These are phyloP conservation scores for Campylomormyrus tamandua DNA, from an alignment of 2,113 vertebrate genomes.

Conservation along the genomic window DNA sequence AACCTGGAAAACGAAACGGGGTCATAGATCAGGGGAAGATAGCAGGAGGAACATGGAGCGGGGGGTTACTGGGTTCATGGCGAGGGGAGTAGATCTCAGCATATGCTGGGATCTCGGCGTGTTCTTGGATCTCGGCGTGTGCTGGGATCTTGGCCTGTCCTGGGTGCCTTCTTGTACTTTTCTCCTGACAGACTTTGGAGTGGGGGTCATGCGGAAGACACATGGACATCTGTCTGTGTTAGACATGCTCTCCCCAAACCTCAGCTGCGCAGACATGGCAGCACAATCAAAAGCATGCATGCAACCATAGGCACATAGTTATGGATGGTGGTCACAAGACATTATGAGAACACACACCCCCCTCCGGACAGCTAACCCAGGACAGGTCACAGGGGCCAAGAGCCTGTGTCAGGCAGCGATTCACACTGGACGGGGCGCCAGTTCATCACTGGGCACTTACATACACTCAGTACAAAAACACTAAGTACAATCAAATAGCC, in stretches of 20 bases:
- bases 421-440: not conserved
- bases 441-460: not conserved
- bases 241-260: not conserved
- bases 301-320: not conserved
- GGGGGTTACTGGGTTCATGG: not conserved
- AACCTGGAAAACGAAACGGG: conserved; percentile 55
- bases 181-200: not conserved
- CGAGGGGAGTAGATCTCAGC: not conserved
- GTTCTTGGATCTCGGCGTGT: too few relatives aligned
- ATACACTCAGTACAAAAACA: not conserved
- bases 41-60: not conserved
- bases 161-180: not conserved
- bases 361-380: not conserved
- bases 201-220: not conserved
- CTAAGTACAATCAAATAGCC: not conserved
- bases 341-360: not conserved
- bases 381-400: not conserved
- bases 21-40: not conserved
- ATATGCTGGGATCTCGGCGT: too few relatives aligned
- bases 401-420: not conserved
- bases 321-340: not conserved
- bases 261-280: not conserved
- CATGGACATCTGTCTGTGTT: not conserved
- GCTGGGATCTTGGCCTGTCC: too few relatives aligned
- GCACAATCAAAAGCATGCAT: not conserved